Base-by-base conservation (phyloP, 2,888 invertebrate genomes). In the Trachelus stipa region DNA sequence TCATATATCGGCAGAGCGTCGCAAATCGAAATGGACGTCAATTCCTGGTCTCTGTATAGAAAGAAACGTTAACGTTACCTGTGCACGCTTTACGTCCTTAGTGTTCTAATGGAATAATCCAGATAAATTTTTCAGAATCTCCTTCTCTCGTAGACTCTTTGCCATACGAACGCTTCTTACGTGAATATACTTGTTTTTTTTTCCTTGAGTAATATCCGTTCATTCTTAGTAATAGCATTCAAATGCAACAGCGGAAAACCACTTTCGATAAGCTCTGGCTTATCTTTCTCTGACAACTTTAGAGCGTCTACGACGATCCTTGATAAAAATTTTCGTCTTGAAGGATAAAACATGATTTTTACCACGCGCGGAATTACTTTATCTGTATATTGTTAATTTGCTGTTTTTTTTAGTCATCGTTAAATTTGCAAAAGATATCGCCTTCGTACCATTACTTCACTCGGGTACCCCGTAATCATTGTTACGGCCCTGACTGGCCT, bases 401-500 rank as follows among this genome's bases (percentile, higher is more conserved):
- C 2, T 56, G 0, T 56, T 15, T 15, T 12, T 56, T 56, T 56
- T 6, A 56, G 2, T 56, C 2, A 56, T 56, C 56, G 56, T 9
- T 23, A 56, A 2, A 23, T 6, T 56, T 2, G 23, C 9, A 56
- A 35, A 35, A 9, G 9, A 2, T 56, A 56, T 56, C 56, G 56
- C 6, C 15, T 23, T 40, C 15, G 4, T 40, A 0, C 6, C 15
- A 40, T 40, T 15, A 15, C 15, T 56, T 56, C 2, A 56, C 56
- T 56, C 4, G 56, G 23, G 56, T 9, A 15, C 56, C 23, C 23
- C 56, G 23, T 78, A 79, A 78, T 81, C 71, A 79, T 77, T 79
- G 79, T 77, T 79, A 73, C 74, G 80, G 75, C 77, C 79, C 81
- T 81, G 81, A 74, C 76, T 77, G 79, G 78, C 73, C 76, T 76